Evolutionary conservation across 2,797 vertebrate genomes (phyloP), one percentile per base, ranked within the genome.

Genomic region (Siniperca undulata): DNA sequence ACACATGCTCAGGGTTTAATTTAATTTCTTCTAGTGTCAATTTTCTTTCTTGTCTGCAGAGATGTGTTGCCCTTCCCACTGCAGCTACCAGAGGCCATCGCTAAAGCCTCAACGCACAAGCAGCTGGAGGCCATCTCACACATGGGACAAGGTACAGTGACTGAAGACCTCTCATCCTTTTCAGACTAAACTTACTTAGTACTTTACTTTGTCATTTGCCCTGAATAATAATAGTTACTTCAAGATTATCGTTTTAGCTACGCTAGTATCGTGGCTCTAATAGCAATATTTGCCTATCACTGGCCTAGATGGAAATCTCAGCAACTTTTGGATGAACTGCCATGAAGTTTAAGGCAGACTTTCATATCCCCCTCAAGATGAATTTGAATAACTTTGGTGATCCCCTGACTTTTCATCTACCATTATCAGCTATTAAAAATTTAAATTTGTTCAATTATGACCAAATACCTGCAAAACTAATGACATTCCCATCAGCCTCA

Each of bases 81-180:
- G 69, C 95, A 96, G 90, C 96, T 98, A 22, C 97, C 97, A 27
- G 96, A 95, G 30, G 96, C 96, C 87, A 97, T 98, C 62, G 91
- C 92, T 38, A 93, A 94, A 55, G 97, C 97, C 2, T 81, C 95
- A 3, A 96, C 96, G 40, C 96, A 97, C 92, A 95, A 96, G 75
- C 95, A 97, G 86, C 95, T 98, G 86, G 97, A 98, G 90, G 95
- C 94, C 88, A 97, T 98, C 88, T 97, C 97, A 24, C 97, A 98
- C 90, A 94, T 98, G 93, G 97, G 97, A 67, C 93, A 97, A 76
- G 97, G 97, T 97, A 90, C 40, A 52, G 77, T 53, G 19, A 61
- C 2, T 5, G 40, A 24, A 61, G 1, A 13, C 9, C n/a, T 27
- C 16, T 40, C 46, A 2, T 19, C 4, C 30, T 5, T 36, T 14